phyloP scores from a whole-genome alignment of 1,140 invertebrate genomes.

The Drosophila varians region DNA sequence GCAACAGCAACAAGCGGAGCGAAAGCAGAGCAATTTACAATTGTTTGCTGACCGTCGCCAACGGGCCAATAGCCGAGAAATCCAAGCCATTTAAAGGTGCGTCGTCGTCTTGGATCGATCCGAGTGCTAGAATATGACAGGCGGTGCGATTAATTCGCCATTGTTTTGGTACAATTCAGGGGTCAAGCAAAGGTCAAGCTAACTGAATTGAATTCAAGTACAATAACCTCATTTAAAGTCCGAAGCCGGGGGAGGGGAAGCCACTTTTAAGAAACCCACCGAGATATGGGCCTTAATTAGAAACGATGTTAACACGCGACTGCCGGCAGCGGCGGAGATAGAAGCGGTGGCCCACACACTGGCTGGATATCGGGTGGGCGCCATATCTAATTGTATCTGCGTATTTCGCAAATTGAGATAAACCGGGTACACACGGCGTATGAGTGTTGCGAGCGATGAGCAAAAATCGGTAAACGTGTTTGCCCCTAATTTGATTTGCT shows the following conservation, averaged over 20 bases:
- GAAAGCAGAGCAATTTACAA: slow-evolving; percentile 54
- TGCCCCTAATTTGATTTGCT: slow-evolving; percentile 72
- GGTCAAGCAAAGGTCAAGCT: slow-evolving; percentile 10
- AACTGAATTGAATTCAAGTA: slow-evolving; percentile 14
- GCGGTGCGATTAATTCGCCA: slow-evolving; percentile 53
- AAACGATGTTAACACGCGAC: slow-evolving; percentile 70
- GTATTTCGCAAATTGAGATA: slow-evolving; percentile 68
- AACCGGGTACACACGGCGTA: slow-evolving; percentile 36
- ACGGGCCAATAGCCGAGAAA: slow-evolving; percentile 21
- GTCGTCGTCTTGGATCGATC: slow-evolving; percentile 5
- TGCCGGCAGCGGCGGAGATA: slow-evolving; percentile 9
- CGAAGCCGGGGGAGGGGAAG: neutral
- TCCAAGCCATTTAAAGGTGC: slow-evolving; percentile 23
- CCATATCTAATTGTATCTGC: slow-evolving; percentile 52
- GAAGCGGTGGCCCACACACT: slow-evolving; percentile 6
- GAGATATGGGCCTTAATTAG: slow-evolving; percentile 51
- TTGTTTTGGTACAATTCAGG: slow-evolving; percentile 47
- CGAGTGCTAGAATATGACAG: slow-evolving; percentile 35
- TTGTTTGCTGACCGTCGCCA: slow-evolving; percentile 46
- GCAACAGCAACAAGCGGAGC: slow-evolving; percentile 23
- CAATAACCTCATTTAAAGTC: slow-evolving; percentile 2
- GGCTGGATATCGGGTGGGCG: slow-evolving; percentile 21
- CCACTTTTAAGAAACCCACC: neutral
- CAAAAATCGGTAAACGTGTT: slow-evolving; percentile 62
- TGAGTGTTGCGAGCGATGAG: slow-evolving; percentile 34